phyloP scores from a whole-genome alignment of 2,113 vertebrate genomes.

The Rhinolophus ferrumequinum region DNA sequence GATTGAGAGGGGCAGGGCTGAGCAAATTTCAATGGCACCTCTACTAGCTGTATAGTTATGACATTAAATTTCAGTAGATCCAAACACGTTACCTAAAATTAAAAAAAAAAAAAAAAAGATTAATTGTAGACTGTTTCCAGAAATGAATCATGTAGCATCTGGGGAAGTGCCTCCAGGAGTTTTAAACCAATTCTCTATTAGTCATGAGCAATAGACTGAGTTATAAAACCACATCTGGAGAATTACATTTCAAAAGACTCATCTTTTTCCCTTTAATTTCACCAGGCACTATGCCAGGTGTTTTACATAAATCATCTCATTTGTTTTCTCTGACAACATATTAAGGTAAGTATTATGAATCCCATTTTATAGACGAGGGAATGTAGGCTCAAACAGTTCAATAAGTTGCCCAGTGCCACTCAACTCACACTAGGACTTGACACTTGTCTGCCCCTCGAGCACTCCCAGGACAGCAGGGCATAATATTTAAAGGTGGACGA shows the following conservation, averaged over 20 bases:
- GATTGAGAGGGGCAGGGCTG: not conserved
- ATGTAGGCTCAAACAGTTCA: not conserved
- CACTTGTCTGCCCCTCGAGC: rapidly evolving
- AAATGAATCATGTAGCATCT: conserved; percentile 60
- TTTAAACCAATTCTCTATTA: conserved; percentile 70
- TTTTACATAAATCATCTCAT: conserved; percentile 72
- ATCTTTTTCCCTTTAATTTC: conserved; percentile 67
- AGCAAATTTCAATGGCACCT: not conserved
- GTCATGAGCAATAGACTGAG: conserved; percentile 65
- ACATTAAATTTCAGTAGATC: conserved; percentile 14
- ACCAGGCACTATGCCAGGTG: conserved; percentile 72
- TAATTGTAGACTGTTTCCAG: conserved; percentile 49
- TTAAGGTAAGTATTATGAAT: conserved; percentile 57
- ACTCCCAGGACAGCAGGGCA: not conserved
- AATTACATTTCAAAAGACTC: conserved; percentile 70
- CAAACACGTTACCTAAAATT: not conserved
- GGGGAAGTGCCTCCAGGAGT: conserved; percentile 55
- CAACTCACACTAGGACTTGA: not conserved
- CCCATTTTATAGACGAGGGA: conserved; percentile 59
- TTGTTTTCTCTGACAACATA: conserved; percentile 59
- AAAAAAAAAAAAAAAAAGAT: not conserved
- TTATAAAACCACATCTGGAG: conserved; percentile 77
- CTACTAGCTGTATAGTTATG: not conserved
- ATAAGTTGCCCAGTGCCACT: not conserved
- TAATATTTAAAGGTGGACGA: not conserved